Evolutionary conservation across 2,888 invertebrate species (phyloP).

Genomic region (Acleris holmiana): DNA sequence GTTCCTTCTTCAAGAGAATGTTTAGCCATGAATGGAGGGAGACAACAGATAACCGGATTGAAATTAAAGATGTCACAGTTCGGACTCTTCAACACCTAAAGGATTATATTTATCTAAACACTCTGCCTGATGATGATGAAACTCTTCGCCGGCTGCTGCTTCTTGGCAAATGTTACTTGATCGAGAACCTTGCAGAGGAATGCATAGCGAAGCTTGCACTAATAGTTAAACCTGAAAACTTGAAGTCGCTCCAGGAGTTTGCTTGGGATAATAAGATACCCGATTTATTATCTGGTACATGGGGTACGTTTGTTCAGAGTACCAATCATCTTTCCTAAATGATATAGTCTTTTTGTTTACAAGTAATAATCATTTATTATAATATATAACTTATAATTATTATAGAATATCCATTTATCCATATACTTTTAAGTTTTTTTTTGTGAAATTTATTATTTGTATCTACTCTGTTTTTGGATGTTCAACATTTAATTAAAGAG

Average conservation of each 20-base stretch:
- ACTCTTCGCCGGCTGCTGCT: background rate
- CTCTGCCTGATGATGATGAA: background rate
- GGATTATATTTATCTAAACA: background rate
- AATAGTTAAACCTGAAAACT: background rate
- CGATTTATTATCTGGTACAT: background rate
- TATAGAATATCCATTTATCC: too few species aligned
- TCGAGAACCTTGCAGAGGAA: background rate
- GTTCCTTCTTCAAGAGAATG: background rate
- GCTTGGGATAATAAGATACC: background rate
- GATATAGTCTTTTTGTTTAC: too few species aligned
- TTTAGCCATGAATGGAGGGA: background rate
- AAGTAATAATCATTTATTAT: too few species aligned
- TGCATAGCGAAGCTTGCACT: background rate
- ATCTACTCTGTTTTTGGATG: too few species aligned
- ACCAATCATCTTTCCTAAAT: background rate
- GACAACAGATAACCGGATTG: background rate
- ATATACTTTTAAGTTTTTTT: too few species aligned
- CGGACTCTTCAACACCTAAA: background rate
- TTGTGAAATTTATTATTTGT: too few species aligned
- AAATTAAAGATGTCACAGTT: background rate
- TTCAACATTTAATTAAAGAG: too few species aligned
- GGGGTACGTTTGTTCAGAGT: background rate
- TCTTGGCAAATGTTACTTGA: constrained; percentile 5
- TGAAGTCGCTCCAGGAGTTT: constrained; percentile 3
- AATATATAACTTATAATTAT: too few species aligned